Conservation (phyloP, 2,888 invertebrate genomes). For the Scrobipalpa atriplicella region DNA sequence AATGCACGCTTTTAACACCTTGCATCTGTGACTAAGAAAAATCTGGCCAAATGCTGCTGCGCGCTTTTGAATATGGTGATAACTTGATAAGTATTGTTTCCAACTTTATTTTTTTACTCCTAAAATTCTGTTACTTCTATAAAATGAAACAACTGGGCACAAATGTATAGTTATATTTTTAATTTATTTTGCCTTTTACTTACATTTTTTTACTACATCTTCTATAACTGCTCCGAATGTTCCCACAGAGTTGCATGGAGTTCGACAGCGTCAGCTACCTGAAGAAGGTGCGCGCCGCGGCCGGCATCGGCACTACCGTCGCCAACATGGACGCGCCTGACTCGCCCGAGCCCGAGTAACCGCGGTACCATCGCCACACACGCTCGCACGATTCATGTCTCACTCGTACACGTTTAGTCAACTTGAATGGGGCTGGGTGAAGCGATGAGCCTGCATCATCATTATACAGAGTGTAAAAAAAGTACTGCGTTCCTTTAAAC, state of each 20-base stretch:
- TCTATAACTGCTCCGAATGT: slow-evolving; percentile 33
- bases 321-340: slow-evolving; percentile 73
- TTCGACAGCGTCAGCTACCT: slow-evolving; percentile 79
- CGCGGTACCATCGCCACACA: slow-evolving; percentile 33
- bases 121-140: no score
- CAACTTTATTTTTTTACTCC: background rate
- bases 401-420: slow-evolving; percentile 29
- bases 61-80: slow-evolving; percentile 3
- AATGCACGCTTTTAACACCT: slow-evolving; percentile 5
- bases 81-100: slow-evolving; percentile 9
- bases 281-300: slow-evolving; percentile 72
- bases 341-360: slow-evolving; percentile 79
- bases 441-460: background rate
- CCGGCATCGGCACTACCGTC: slow-evolving; percentile 65
- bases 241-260: slow-evolving; percentile 78
- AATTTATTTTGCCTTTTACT: background rate
- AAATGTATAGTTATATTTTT: no score
- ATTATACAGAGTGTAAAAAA: no score
- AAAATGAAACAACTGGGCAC: no score
- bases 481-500: no score
- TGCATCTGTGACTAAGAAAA: background rate
- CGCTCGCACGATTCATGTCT: slow-evolving; percentile 36
- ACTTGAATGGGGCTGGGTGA: background rate
- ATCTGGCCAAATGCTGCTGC: background rate
- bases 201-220: slow-evolving; percentile 10